Evolutionary conservation across 2,797 vertebrate genomes (phyloP).

Genomic region (Halcyon leucocephala): DNA sequence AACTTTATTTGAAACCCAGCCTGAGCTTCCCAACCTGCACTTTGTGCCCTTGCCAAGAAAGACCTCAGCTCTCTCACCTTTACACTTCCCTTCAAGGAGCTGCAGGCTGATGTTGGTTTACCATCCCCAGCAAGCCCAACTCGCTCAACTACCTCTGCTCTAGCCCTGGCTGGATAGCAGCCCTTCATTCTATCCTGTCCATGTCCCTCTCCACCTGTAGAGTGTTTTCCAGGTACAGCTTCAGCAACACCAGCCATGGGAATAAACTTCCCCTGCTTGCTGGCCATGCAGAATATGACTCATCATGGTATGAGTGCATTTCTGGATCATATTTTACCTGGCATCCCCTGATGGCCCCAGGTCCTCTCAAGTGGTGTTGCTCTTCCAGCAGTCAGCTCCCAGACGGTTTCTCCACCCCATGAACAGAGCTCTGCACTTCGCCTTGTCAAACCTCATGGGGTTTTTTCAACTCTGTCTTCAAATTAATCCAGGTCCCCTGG

Average conservation of each 20-base stretch:
- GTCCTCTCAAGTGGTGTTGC: neutral
- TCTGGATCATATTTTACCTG: rapidly evolving
- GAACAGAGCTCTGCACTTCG: neutral
- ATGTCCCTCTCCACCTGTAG: neutral
- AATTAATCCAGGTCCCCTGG: neutral
- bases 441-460: neutral
- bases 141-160: neutral
- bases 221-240: neutral
- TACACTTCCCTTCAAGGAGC: neutral
- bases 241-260: neutral
- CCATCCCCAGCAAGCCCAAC: neutral
- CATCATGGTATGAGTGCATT: neutral
- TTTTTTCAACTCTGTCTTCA: neutral
- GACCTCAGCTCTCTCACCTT: rapidly evolving
- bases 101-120: neutral
- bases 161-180: neutral
- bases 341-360: neutral
- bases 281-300: rapidly evolving
- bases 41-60: neutral
- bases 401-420: neutral
- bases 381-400: rapidly evolving
- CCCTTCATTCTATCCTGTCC: rapidly evolving
- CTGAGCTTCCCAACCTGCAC: neutral
- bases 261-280: neutral
- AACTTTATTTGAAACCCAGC: neutral